phyloP scores from a whole-genome alignment of 2,888 invertebrate species.

The Phengaris arion region DNA sequence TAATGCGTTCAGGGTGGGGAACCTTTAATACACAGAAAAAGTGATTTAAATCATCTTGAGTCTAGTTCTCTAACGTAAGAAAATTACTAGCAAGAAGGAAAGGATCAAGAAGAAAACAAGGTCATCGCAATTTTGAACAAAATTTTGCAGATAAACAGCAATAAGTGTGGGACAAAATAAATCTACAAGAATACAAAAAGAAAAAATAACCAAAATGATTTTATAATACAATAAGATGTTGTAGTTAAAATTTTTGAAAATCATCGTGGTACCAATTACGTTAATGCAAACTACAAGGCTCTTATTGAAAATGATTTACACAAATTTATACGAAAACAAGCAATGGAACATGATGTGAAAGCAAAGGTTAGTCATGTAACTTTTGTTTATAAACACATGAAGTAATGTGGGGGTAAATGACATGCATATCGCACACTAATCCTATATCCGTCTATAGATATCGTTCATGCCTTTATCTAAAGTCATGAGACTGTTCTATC shows the following conservation, averaged over 20 bases:
- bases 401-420: constrained; percentile 65
- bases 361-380: constrained; percentile 74
- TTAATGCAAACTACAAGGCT: constrained; percentile 34
- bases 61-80: constrained; percentile 54
- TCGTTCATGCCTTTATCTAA: constrained; percentile 63
- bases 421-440: constrained; percentile 72
- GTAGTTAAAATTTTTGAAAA: constrained; percentile 33
- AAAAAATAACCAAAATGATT: constrained; percentile 31
- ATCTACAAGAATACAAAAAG: constrained; percentile 35
- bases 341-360: constrained; percentile 55
- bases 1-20: constrained; percentile 81
- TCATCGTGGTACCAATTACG: constrained; percentile 26
- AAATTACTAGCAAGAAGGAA: constrained; percentile 58
- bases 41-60: constrained; percentile 56
- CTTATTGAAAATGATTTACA: constrained; percentile 33
- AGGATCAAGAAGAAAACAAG: constrained; percentile 51
- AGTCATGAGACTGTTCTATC: constrained; percentile 78
- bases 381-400: constrained; percentile 79
- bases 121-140: constrained; percentile 38
- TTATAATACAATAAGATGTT: constrained; percentile 40
- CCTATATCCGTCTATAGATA: constrained; percentile 56
- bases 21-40: constrained; percentile 83
- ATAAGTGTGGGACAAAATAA: constrained; percentile 43
- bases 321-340: constrained; percentile 44
- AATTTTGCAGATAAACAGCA: constrained; percentile 52